Base-by-base conservation (phyloP, 2,113 vertebrate species). In the Lanius ludovicianus region DNA sequence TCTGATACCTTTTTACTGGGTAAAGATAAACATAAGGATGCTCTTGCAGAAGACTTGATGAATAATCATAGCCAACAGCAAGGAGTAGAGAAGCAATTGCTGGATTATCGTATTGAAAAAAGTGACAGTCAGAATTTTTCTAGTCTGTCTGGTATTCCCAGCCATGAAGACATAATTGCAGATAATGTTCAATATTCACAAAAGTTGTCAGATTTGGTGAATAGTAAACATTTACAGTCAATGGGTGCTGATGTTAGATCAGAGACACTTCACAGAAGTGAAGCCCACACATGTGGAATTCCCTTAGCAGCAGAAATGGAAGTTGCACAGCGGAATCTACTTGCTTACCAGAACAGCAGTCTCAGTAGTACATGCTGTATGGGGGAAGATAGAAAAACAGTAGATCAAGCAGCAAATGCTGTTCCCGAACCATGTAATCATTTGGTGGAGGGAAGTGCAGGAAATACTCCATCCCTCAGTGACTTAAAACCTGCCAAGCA, bases 1-100 rank as follows among this genome's bases (percentile, higher is more conserved):
- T 89, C 85, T 93, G 92, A 97, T 87, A 78, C 63, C 17, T 91
- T 88, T 96, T 84, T 92, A 41, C 25, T 85, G 33, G 56, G 46
- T 89, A 78, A 94, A 44, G 89, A 49, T 37, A 73, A 68, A 69
- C 35, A 24, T 47, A 85, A 95, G 30, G 67, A 80, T 49, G 30
- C 14, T 84, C 27, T 39, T 78, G 10, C 49, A 79, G 71, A 76
- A 56, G 89, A 95, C 30, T 62, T 92, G 27, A 35, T 69, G 53
- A 90, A 91, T 93, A 44, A 84, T 81, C 70, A 25, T 24, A 78
- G 80, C 64, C 89, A 80, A n/a, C 55, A 67, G 18, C 68, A 63
- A 82, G 75, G 80, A 81, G 27, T 17, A 82, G 62, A 79, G 50
- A 82, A 93, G 13, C 60, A 0, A 23, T 55, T 92, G 70, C 47